Percentiles rank a stretch among this genome's conserved stretches.
Evolutionary conservation across 2,113 vertebrate genomes (phyloP).

Genomic region (Odobenus rosmarus): DNA sequence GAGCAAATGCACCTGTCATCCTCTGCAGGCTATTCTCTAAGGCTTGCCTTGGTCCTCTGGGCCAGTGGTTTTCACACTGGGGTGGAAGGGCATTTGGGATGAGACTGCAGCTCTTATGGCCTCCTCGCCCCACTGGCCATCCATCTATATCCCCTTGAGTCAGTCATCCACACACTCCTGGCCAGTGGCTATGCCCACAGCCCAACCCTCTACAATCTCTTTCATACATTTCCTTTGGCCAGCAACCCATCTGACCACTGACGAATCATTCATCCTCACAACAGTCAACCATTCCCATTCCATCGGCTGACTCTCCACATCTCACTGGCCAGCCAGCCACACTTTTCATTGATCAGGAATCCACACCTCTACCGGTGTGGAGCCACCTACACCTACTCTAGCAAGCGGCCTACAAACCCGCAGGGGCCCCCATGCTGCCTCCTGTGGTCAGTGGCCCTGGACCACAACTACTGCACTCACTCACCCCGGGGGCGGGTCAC

Average conservation of each 20-base stretch:
- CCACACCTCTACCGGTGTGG: neutral
- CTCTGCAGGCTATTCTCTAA: neutral
- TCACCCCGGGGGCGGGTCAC: conserved; percentile 92
- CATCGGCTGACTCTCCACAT: neutral
- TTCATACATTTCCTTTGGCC: neutral
- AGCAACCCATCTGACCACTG: neutral
- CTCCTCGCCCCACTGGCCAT: neutral
- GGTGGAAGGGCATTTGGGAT: neutral
- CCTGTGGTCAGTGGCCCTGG: neutral
- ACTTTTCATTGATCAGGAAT: neutral
- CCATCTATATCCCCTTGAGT: neutral
- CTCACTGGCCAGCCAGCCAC: neutral
- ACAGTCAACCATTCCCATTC: neutral
- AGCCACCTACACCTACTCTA: neutral
- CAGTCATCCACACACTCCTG: neutral
- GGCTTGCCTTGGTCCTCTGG: neutral
- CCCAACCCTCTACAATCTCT: neutral
- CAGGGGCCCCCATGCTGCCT: neutral
- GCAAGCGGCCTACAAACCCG: neutral
- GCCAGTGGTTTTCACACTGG: neutral
- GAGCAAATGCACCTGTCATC: neutral
- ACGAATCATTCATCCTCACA: neutral
- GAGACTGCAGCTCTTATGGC: neutral
- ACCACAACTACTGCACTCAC: conserved; percentile 28
- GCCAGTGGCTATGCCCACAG: neutral